Base-by-base conservation (phyloP, 2,888 invertebrate species). In the Molorchus minor region DNA sequence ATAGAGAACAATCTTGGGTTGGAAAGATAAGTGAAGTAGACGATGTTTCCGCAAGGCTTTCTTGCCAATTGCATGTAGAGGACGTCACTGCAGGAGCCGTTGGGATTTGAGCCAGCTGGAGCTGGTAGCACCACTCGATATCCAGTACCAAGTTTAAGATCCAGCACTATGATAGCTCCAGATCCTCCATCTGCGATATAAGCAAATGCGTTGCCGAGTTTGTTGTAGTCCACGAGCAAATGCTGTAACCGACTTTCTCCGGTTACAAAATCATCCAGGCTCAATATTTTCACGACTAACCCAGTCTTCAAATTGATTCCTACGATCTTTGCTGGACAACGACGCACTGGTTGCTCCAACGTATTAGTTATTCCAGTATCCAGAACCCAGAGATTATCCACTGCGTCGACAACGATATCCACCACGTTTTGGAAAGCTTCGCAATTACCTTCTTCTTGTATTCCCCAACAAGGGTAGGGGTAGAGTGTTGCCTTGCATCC, bases 401-500 rank as follows among this genome's bases (percentile, higher is more conserved):
- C 67, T 53, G 83, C 82, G 82, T 88, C 87, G 62, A 87, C 75
- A 71, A 83, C 85, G 71, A 88, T 81, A 79, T 89, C 88, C 64
- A 88, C 85, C 53, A 85, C 90, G 72, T 88, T 90, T 80, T 91
- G 90, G 58, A 87, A 81, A 64, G 88, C 89, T 71, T 84, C 84
- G 73, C 88, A 88, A 78, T 86, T 85, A 36, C 86, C 87, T 81
- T 88, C 88, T 79, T 89, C 90, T 79, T 91, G 89, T 72, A 86
- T 83, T 58, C 84, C 83, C 87, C 89, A 88, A 78, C 84, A 86
- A 54, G 88, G 88, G 82, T 85, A 88, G 13, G 89, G 88, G 67
- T 82, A 81, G 68, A 86, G 82, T 70, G 79, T 78, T 1, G 85
- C 80, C 47, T 83, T 75, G 62, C 84, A 84, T 29, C 82, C 80